Percentiles rank a stretch among this genome's conserved stretches.
These are phyloP conservation scores for Dioctria linearis DNA, from an alignment of 2,888 invertebrate species.

Conservation along the genomic window DNA sequence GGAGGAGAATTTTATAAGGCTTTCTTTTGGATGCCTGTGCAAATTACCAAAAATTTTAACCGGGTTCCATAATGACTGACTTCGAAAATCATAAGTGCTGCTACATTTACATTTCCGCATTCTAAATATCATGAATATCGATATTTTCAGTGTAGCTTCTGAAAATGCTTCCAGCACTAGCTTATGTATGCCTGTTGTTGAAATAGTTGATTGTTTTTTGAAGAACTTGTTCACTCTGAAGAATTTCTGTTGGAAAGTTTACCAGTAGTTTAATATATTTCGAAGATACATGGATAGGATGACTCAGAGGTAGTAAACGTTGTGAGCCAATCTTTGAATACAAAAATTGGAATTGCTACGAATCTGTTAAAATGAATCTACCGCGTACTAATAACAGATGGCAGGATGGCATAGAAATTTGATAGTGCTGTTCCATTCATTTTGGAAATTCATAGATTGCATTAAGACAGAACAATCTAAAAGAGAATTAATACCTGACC, in stretches of 20 bases:
- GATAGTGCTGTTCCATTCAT: neutral
- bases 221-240: constrained; percentile 3
- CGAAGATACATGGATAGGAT: neutral
- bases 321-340: neutral
- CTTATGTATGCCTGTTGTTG: neutral
- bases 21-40: neutral
- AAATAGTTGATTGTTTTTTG: too few species aligned
- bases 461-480: constrained; percentile 6
- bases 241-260: neutral
- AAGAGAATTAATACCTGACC: neutral
- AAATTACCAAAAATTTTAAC: neutral
- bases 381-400: neutral
- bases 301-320: neutral
- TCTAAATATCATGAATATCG: neutral
- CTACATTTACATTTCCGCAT: neutral
- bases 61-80: neutral
- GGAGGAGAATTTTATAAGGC: neutral
- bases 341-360: neutral
- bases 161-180: neutral
- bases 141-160: neutral
- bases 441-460: neutral
- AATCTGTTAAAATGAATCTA: neutral
- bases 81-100: neutral
- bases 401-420: constrained; percentile 1
- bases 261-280: neutral